These are phyloP conservation scores for Drosophila macrospina DNA, from an alignment of 2,888 invertebrate genomes.

Conservation along the genomic window DNA sequence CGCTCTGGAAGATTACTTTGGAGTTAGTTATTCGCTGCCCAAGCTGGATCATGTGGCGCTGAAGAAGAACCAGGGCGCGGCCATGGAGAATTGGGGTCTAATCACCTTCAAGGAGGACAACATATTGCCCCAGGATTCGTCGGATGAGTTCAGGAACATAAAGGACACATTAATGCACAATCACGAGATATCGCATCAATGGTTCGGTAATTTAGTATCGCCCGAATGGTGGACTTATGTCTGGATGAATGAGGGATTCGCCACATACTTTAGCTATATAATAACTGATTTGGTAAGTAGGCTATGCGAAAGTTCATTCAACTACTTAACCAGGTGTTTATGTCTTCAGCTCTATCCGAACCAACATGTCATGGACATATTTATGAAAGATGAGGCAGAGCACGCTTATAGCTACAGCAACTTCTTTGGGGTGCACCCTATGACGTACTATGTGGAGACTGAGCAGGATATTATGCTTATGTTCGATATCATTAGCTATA, in stretches of 20 bases:
- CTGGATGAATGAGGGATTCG: conserved; percentile 92
- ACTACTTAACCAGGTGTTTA: not conserved
- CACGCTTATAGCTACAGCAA: conserved; percentile 77
- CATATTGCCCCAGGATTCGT: conserved; percentile 81
- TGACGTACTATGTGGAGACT: conserved; percentile 82
- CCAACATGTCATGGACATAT: conserved; percentile 89
- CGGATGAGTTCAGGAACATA: conserved; percentile 83
- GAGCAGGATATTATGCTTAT: conserved; percentile 74
- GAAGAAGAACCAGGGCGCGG: conserved; percentile 92
- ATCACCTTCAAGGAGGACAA: conserved; percentile 87
- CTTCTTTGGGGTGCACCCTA: conserved; percentile 75
- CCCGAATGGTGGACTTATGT: conserved; percentile 90
- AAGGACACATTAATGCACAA: conserved; percentile 86
- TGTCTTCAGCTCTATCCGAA: conserved; percentile 87
- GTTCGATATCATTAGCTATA: conserved; percentile 89
- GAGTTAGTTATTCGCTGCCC: conserved; percentile 90
- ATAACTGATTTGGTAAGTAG: conserved; percentile 78
- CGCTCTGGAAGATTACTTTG: conserved; percentile 89
- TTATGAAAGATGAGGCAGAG: conserved; percentile 85
- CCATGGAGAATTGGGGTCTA: conserved; percentile 98
- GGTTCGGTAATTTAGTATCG: conserved; percentile 92
- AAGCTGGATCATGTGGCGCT: conserved; percentile 96
- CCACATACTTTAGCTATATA: conserved; percentile 85
- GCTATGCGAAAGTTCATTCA: not conserved
- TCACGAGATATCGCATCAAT: conserved; percentile 90